Evolutionary conservation across 1,140 invertebrate genomes (phyloP).

Genomic region (Leptinotarsa texana): DNA sequence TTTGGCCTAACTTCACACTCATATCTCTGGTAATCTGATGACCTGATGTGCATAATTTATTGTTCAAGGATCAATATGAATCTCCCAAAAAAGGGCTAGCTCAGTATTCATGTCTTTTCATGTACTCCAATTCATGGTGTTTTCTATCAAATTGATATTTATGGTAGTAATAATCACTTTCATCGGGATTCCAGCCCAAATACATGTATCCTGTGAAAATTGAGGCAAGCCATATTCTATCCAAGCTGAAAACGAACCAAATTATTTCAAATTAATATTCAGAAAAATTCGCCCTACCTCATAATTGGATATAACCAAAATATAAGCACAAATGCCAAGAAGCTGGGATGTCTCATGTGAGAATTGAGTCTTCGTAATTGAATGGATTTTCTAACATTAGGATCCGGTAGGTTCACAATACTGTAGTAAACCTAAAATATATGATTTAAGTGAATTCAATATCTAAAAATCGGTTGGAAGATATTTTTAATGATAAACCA

Average conservation of each 20-base stretch:
- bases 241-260: conserved; percentile 54
- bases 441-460: background rate
- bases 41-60: no score
- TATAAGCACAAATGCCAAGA: conserved; percentile 59
- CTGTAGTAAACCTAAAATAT: conserved; percentile 55
- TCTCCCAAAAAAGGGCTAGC: background rate
- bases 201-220: conserved; percentile 60
- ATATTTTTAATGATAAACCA: no score
- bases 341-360: conserved; percentile 64
- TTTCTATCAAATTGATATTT: conserved; percentile 49
- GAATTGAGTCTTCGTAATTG: conserved; percentile 56
- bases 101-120: conserved; percentile 11
- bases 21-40: no score
- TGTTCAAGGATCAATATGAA: no score
- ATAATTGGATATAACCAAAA: conserved; percentile 61
- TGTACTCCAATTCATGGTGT: conserved; percentile 45
- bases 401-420: conserved; percentile 55
- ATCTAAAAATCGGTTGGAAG: no score
- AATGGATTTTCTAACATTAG: conserved; percentile 56
- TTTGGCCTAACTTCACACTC: no score
- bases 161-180: conserved; percentile 59
- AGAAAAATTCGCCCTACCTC: conserved; percentile 55
- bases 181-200: conserved; percentile 59
- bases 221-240: conserved; percentile 57
- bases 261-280: conserved; percentile 36